Evolutionary conservation across 2,797 vertebrate species (phyloP).

Genomic region (Paedocypris micromegethes): DNA sequence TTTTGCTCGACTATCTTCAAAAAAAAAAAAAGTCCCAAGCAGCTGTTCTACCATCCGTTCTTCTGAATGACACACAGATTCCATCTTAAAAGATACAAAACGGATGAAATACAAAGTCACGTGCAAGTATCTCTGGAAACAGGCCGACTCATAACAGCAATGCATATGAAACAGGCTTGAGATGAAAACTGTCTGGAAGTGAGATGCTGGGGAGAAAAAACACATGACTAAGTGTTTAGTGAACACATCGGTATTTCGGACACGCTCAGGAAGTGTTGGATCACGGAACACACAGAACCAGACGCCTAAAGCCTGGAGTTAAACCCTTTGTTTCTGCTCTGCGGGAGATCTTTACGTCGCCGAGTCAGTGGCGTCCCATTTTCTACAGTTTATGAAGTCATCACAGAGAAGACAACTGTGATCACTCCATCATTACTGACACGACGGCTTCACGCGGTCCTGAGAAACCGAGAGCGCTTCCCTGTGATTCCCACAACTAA

Average conservation of each 20-base stretch:
- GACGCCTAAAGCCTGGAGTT: conserved; percentile 11
- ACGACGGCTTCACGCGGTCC: conserved; percentile 6
- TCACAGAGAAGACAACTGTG: conserved; percentile 3
- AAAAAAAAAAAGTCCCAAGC: too few species aligned
- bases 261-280: not conserved
- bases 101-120: not conserved
- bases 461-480: conserved; percentile 16
- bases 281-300: not conserved
- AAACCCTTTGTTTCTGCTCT: conserved; percentile 20
- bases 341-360: conserved; percentile 1
- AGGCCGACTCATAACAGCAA: conserved; percentile 5
- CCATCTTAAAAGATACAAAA: not conserved
- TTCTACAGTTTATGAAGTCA: conserved; percentile 4
- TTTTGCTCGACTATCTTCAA: too few species aligned
- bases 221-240: conserved; percentile 2
- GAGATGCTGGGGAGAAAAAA: conserved; percentile 5
- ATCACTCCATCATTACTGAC: conserved; percentile 34
- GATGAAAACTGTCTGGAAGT: not conserved
- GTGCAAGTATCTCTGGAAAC: not conserved
- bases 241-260: conserved; percentile 6
- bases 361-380: not conserved
- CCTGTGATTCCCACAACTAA: conserved; percentile 34
- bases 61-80: not conserved
- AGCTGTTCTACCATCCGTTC: too few species aligned
- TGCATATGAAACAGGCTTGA: conserved; percentile 13